Evolutionary conservation across 2,888 invertebrate genomes (phyloP).

Genomic region (Andrena dorsata): DNA sequence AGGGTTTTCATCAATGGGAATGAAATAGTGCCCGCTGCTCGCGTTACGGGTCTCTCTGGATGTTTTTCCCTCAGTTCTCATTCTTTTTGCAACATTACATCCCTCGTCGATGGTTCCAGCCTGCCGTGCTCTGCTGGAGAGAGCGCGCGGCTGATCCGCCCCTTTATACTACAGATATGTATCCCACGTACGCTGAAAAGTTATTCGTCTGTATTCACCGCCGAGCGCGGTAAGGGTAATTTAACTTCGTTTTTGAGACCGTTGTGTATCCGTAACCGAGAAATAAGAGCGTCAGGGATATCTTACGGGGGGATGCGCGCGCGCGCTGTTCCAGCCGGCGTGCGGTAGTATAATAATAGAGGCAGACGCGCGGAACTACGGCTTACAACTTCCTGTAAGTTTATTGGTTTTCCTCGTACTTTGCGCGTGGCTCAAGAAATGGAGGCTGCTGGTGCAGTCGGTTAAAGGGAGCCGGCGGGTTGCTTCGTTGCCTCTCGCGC

Average conservation of each 20-base stretch:
- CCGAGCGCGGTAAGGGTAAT: constrained; percentile 18
- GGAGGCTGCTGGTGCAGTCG: constrained; percentile 23
- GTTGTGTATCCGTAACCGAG: constrained; percentile 30
- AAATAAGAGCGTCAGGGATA: constrained; percentile 31
- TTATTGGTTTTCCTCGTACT: constrained; percentile 59
- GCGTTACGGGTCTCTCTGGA: background rate
- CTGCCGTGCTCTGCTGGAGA: background rate
- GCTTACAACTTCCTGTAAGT: constrained; percentile 63
- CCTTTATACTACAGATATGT: background rate
- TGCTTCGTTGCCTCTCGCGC: background rate
- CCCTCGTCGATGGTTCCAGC: background rate
- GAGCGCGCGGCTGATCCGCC: no score
- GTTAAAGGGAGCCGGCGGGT: constrained; percentile 11
- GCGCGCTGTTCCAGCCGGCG: constrained; percentile 27
- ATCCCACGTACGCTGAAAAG: background rate
- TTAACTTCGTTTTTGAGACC: constrained; percentile 43
- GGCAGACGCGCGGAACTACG: constrained; percentile 62
- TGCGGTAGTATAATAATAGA: constrained; percentile 53
- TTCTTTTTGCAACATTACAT: constrained; percentile 1
- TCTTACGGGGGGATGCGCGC: constrained; percentile 17
- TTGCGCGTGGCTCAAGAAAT: constrained; percentile 51
- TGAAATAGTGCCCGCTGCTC: constrained; percentile 29
- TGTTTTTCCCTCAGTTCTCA: background rate
- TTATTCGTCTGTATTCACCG: background rate
- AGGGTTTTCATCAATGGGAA: constrained; percentile 58